phyloP scores from a whole-genome alignment of 2,113 vertebrate genomes.

The Tichodroma muraria region DNA sequence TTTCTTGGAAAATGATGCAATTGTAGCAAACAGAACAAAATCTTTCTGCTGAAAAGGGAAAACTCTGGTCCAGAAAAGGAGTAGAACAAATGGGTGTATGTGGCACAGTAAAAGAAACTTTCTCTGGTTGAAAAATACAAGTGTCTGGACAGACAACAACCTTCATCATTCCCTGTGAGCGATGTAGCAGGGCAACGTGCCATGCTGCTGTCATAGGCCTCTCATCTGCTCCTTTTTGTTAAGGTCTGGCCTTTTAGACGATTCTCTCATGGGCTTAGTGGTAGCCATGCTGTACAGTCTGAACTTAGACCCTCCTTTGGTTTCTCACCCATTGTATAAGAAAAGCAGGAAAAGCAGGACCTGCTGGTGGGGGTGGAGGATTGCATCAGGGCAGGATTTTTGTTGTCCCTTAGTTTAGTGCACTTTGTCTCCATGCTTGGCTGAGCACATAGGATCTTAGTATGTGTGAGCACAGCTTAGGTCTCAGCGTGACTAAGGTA shows the following conservation, averaged over 20 bases:
- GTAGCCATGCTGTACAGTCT: background rate
- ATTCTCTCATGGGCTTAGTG: background rate
- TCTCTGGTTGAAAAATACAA: background rate
- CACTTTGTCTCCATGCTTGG: background rate
- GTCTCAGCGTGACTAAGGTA: background rate
- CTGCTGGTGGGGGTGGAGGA: background rate
- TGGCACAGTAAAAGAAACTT: background rate
- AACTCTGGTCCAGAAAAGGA: background rate
- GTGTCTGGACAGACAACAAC: background rate
- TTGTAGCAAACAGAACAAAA: background rate
- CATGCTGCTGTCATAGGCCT: background rate
- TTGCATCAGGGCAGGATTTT: background rate
- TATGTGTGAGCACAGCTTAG: background rate
- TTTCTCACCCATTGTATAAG: fast-evolving
- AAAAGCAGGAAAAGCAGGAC: background rate
- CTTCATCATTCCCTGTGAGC: background rate
- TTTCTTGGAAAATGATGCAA: background rate
- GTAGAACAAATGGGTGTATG: background rate
- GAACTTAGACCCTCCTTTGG: background rate
- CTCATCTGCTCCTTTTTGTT: background rate
- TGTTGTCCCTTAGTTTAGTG: background rate
- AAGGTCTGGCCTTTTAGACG: background rate
- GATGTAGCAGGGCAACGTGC: background rate
- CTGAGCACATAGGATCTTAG: background rate
- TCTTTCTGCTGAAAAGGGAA: background rate